Percentiles rank a stretch among this genome's conserved stretches.
phyloP scores from a whole-genome alignment of 2,797 vertebrate genomes.

The Rhinoraja longicauda region DNA sequence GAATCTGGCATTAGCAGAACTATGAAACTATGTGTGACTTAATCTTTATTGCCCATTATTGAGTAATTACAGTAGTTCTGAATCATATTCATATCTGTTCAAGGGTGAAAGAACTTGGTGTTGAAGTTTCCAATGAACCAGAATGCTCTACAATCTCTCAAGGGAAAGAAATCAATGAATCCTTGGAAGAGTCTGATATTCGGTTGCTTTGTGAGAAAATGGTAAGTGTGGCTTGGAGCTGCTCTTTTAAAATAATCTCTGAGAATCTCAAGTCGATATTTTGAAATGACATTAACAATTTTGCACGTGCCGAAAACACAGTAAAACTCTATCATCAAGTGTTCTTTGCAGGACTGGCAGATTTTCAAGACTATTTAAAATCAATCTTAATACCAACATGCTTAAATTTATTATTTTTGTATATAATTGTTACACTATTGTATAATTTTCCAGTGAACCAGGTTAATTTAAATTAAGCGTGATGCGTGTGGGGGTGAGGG shows the following conservation, averaged over 20 bases:
- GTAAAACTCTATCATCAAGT: no score
- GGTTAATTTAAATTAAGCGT: no score
- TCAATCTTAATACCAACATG: no score
- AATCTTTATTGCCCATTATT: not conserved
- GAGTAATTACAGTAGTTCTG: not conserved
- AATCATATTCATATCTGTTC: not conserved
- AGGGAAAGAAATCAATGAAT: not conserved
- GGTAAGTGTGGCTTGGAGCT: not conserved
- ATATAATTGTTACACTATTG: no score
- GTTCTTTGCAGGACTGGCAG: no score
- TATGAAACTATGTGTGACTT: not conserved
- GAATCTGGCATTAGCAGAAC: no score
- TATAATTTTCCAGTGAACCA: no score
- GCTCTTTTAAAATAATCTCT: not conserved
- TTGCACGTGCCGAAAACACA: not conserved
- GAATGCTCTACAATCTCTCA: conserved; percentile 1
- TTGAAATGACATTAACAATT: not conserved
- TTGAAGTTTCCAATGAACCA: conserved; percentile 3
- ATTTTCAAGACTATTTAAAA: no score
- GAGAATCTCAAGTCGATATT: not conserved
- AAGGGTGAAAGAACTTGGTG: conserved; percentile 35
- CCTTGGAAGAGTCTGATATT: conserved; percentile 32
- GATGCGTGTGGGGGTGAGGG: no score
- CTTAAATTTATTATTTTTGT: no score
- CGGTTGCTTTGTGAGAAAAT: conserved; percentile 14